These are phyloP conservation scores for Apostichopus japonicus DNA, from an alignment of 35 echinoderm and acorn worm species.

Conservation along the genomic window DNA sequence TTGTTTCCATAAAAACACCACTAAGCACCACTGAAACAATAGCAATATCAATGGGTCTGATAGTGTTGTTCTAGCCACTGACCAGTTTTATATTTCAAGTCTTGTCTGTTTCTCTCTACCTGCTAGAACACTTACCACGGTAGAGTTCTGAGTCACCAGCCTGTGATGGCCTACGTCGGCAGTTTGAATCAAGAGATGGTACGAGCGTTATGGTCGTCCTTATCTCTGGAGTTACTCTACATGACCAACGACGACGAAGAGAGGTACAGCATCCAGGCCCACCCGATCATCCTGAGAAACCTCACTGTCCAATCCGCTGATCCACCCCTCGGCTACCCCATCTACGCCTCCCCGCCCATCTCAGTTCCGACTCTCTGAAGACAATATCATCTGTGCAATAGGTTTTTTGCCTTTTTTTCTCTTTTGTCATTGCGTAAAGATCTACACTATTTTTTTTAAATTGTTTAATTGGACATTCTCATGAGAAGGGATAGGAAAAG, in stretches of 20 bases:
- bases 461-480: no score
- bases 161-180: conserved; percentile 89
- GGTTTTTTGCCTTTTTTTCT: not conserved
- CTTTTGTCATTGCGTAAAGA: no score
- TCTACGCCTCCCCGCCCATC: conserved; percentile 89
- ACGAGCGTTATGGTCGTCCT: conserved; percentile 81
- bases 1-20: no score
- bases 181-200: conserved; percentile 88
- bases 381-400: not conserved
- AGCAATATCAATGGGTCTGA: no score
- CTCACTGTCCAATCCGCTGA: conserved; percentile 92
- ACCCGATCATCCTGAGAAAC: conserved; percentile 86
- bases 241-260: conserved; percentile 99
- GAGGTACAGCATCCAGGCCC: conserved; percentile 93
- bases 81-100: no score
- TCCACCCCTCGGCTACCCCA: conserved; percentile 95
- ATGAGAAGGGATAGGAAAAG: no score
- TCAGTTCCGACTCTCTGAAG: conserved; percentile 66
- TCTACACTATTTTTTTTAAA: no score
- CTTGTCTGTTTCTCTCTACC: not conserved
- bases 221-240: conserved; percentile 89
- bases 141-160: conserved; percentile 69
- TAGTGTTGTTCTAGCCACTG: no score
- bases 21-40: no score
- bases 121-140: conserved; percentile 74